A percentile compares a stretch with the other conserved stretches of the same genome.
phyloP scores from a whole-genome alignment of 2,888 invertebrate species.

The Teinopalpus imperialis region DNA sequence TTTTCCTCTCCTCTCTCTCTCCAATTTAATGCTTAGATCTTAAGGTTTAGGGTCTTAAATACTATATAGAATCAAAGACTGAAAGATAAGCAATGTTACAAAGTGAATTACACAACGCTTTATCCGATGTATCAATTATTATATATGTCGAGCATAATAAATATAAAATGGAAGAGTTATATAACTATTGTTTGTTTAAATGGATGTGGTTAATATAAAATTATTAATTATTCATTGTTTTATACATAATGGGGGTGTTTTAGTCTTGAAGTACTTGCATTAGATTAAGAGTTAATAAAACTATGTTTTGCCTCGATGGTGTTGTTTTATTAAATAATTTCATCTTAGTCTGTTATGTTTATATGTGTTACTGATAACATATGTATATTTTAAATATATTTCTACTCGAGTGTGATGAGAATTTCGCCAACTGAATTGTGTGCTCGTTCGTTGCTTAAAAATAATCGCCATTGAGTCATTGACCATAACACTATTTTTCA shows the following conservation, averaged over 20 bases:
- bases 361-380: no score
- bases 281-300: constrained; percentile 19
- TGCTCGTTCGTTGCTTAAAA: no score
- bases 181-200: constrained; percentile 13
- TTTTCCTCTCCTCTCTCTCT: background rate
- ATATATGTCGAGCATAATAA: constrained; percentile 4
- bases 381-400: no score
- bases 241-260: constrained; percentile 29
- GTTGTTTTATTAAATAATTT: constrained; percentile 11
- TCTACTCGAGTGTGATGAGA: no score
- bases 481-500: no score
- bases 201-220: constrained; percentile 25
- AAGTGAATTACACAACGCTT: constrained; percentile 7
- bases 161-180: constrained; percentile 11
- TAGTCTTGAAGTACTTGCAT: constrained; percentile 25
- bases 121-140: constrained; percentile 3
- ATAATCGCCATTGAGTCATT: no score
- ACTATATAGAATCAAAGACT: constrained; percentile 12
- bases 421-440: no score
- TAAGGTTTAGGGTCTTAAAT: constrained; percentile 11
- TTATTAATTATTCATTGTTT: constrained; percentile 33
- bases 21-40: no score
- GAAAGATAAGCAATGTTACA: constrained; percentile 21
- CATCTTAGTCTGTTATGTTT: background rate
- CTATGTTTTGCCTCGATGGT: constrained; percentile 15